A percentile compares a stretch with the other conserved stretches of the same genome.
Evolutionary conservation across 2,888 invertebrate genomes (phyloP).

Genomic region (Ommatoiulus sabulosus): DNA sequence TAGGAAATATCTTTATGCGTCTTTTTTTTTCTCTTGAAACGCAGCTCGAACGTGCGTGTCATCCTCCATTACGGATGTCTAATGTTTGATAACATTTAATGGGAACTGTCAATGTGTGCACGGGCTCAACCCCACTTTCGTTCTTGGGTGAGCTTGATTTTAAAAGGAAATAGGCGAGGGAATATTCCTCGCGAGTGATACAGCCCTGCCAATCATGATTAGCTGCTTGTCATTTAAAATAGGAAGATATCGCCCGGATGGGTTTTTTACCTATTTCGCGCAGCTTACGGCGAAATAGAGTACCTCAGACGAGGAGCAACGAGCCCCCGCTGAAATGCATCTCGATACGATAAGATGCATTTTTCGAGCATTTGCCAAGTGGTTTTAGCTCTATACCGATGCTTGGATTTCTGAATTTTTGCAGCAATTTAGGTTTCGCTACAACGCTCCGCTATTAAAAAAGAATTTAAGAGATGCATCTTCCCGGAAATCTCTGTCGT

Average conservation of each 20-base stretch:
- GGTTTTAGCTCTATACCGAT: background rate
- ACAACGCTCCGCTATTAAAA: too few species aligned
- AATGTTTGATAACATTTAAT: conserved; percentile 46
- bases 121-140: conserved; percentile 29
- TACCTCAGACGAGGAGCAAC: background rate
- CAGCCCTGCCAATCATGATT: conserved; percentile 46
- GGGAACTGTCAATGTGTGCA: conserved; percentile 34
- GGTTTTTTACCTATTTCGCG: conserved; percentile 7
- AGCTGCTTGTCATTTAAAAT: conserved; percentile 45
- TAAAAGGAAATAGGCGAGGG: conserved; percentile 42
- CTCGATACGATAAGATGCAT: background rate
- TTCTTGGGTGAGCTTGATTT: conserved; percentile 26
- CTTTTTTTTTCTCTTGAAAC: too few species aligned
- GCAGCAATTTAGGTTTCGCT: too few species aligned
- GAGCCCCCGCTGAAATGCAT: background rate
- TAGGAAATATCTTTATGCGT: conserved; percentile 34
- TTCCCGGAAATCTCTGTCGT: too few species aligned
- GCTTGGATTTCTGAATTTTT: too few species aligned
- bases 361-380: background rate
- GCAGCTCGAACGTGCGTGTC: background rate
- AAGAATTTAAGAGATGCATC: too few species aligned
- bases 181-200: conserved; percentile 14
- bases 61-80: conserved; percentile 30
- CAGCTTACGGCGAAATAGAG: background rate
- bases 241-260: background rate